A percentile compares a stretch with the other conserved stretches of the same genome.
Conservation (phyloP, 2,888 invertebrate genomes). For the Homarus gammarus region DNA sequence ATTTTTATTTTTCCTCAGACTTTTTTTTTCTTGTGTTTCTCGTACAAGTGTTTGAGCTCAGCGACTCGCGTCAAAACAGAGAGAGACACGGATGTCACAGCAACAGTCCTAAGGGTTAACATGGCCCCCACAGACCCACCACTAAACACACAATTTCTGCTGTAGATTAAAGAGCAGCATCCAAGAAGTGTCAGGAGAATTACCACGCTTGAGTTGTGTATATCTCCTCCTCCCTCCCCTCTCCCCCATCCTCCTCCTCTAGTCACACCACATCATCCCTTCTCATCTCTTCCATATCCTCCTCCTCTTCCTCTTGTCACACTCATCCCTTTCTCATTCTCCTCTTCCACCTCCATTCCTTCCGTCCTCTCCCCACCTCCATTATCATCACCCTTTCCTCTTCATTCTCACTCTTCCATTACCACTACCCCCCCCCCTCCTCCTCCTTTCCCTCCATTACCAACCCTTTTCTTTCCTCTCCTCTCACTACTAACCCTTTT, state of each 20-base stretch:
- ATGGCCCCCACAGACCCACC: constrained; percentile 28
- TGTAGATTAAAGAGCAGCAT: constrained; percentile 46
- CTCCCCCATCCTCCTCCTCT: background rate
- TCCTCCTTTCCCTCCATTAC: background rate
- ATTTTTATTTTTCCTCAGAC: too few species aligned
- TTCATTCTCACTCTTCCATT: background rate
- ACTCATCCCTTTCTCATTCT: background rate
- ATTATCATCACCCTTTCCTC: background rate
- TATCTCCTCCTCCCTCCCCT: background rate
- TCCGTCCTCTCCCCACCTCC: too few species aligned
- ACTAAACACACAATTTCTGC: constrained; percentile 49
- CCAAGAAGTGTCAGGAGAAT: constrained; percentile 34
- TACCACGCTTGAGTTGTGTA: constrained; percentile 42
- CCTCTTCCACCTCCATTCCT: background rate
- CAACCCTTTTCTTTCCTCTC: background rate
- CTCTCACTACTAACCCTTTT: background rate
- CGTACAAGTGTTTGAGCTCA: too few species aligned
- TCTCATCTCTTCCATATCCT: background rate
- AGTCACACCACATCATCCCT: background rate
- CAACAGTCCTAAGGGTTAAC: constrained; percentile 32
- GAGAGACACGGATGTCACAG: constrained; percentile 40
- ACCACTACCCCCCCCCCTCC: background rate
- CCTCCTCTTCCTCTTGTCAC: background rate
- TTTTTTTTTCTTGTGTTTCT: too few species aligned
- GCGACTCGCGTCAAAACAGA: background rate